Base-by-base conservation (phyloP, 2,113 vertebrate species). In the Cygnus buccinator region DNA sequence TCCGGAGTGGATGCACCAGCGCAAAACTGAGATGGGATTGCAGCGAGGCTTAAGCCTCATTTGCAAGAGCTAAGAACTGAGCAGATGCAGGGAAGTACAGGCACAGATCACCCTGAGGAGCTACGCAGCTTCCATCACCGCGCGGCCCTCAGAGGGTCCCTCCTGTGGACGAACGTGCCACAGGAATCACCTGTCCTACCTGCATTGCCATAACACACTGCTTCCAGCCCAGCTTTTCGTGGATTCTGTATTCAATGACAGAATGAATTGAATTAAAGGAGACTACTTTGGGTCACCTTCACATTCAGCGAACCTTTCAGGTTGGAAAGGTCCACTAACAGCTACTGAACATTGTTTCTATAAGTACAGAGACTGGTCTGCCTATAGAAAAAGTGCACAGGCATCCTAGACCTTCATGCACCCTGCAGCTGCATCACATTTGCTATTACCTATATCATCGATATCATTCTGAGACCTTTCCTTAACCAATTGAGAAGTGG, bases 351-450 rank as follows among this genome's bases (percentile, higher is more conserved):
- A 31, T 54, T 55, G 41, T 33, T 55, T 76, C 33, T 35, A 0
- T 10, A 35, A 59, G 37, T 77, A 87, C 58, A 61, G 26, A 54
- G 25, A 15, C 16, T 65, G 18, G 46, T 29, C 62, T 74, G 31
- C 22, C 35, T 23, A 3, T 4, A 44, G n/a, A 74, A 78, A 3
- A 65, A 0, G 0, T 5, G 25, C 3, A 15, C 15, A 10, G 3
- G 13, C 11, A 20, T 66, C 81, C 84, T 80, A 92, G 33, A 78
- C 50, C 48, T 85, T 75, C 26, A 25, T 3, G 19, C 57, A 84
- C 67, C 29, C 54, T 78, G 46, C 50, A 82, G 94, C 93, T 97
- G 95, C 91, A 97, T 59, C 84, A 83, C 91, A 76, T 43, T 41
- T 76, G 18, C 29, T 82, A 8, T 41, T 14, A 59, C 28, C 66